phyloP scores from a whole-genome alignment of 2,888 invertebrate genomes.

The Epirrhoe alternata region DNA sequence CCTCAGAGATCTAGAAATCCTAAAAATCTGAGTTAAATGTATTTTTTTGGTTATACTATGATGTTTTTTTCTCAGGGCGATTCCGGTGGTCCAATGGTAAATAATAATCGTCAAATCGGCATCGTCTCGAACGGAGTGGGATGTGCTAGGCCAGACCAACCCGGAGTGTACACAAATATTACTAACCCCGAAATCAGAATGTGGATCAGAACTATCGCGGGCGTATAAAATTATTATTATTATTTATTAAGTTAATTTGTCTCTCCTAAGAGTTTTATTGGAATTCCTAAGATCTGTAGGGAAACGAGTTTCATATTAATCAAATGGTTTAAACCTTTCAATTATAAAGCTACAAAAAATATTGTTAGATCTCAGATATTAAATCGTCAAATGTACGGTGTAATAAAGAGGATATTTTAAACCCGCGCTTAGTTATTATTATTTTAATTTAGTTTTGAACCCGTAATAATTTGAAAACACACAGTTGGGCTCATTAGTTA shows the following conservation, averaged over 20 bases:
- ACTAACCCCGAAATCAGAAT: slow-evolving; percentile 36
- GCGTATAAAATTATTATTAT: slow-evolving; percentile 30
- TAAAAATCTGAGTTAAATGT: background rate
- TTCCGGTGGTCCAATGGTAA: slow-evolving; percentile 57
- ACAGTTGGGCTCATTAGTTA: no score
- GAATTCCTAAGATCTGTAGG: background rate
- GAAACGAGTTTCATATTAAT: background rate
- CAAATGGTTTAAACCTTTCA: background rate
- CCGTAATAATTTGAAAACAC: no score
- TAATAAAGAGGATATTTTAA: slow-evolving; percentile 26
- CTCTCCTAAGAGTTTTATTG: background rate
- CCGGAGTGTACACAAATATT: slow-evolving; percentile 59
- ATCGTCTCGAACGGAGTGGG: slow-evolving; percentile 58
- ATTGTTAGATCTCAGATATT: slow-evolving; percentile 18
- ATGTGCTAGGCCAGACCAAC: slow-evolving; percentile 53
- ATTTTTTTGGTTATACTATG: background rate
- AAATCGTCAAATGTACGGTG: slow-evolving; percentile 17
- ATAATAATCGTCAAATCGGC: slow-evolving; percentile 47
- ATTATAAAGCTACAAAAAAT: background rate
- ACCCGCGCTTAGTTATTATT: background rate
- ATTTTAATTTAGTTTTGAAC: background rate
- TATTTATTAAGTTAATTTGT: no score
- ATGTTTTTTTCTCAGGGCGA: slow-evolving; percentile 38
- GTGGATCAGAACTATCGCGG: slow-evolving; percentile 30
- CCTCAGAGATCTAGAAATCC: no score